These are phyloP conservation scores for Cromileptes altivelis DNA, from an alignment of 2,113 vertebrate species.

Conservation along the genomic window DNA sequence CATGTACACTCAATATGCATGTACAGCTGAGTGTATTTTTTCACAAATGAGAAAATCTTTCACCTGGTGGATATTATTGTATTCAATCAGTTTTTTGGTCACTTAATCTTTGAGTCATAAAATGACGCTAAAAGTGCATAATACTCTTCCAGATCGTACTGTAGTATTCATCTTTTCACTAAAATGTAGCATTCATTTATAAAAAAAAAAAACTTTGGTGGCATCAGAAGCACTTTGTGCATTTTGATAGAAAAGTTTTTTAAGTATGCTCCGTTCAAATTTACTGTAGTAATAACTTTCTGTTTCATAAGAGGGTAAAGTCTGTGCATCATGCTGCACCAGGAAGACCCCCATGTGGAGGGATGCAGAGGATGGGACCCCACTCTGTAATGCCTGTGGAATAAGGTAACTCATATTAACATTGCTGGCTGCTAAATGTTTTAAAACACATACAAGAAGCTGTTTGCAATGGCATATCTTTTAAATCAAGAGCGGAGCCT, in stretches of 20 bases:
- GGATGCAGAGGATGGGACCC: constrained; percentile 92
- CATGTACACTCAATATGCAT: not conserved
- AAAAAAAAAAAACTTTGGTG: not conserved
- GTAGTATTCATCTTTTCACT: not conserved
- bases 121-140: not conserved
- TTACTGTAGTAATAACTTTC: not conserved
- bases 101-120: not conserved
- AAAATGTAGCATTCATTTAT: not conserved
- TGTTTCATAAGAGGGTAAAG: constrained; percentile 78
- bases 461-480: not conserved
- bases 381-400: constrained; percentile 93
- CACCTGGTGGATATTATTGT: not conserved
- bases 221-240: not conserved
- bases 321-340: constrained; percentile 91
- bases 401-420: constrained; percentile 85
- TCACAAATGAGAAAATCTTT: not conserved
- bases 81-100: not conserved
- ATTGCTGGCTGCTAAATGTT: not conserved
- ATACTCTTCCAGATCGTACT: not conserved
- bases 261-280: not conserved
- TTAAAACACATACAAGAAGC: not conserved
- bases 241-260: not conserved
- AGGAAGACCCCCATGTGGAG: constrained; percentile 93
- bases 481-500: not conserved
- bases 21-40: too few relatives aligned